Base-by-base conservation (phyloP, 2,888 invertebrate genomes). In the Trichogramma dendrolimi region DNA sequence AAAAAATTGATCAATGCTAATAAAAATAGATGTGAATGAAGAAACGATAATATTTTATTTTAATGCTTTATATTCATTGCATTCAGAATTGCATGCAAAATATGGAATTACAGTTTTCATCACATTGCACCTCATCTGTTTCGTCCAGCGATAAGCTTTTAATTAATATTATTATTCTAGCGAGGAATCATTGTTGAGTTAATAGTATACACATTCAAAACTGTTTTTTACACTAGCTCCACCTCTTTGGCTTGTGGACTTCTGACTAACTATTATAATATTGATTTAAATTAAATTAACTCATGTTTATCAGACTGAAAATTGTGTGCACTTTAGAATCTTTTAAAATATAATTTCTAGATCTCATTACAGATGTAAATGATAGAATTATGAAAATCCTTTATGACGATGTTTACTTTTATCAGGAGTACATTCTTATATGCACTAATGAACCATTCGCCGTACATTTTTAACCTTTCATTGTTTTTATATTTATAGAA, bases 171-270 rank as follows among this genome's bases (percentile, higher is more conserved):
- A 67, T 67, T 65, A 66, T 64, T 63, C 66, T 66, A 67, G 67
- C 68, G 69, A 72, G 70, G 70, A 70, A 69, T 69, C 63, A 66
- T 68, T 61, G 63, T 71, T 71, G 68, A 68, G 65, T 69, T 68
- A 27, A 70, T 67, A 65, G 60, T 65, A 69, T 70, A 70, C 67
- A 70, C 67, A 70, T 68, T 63, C 62, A 61, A 68, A 67, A 64
- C 63, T 62, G 65, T 70, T 52, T 56, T 55, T 51, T 61, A 74
- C 74, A 78, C 78, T 78, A 78, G 76, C 71, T 76, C 74, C 76
- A 76, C 74, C 70, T 78, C 78, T 78, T 78, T 78, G 78, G 78
- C 73, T 77, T 77, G 74, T 75, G 74, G 75, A 78, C 70, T 72
- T 68, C 71, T 76, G 75, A 77, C 74, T 76, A 74, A 74, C 71